Evolutionary conservation across 2,113 vertebrate genomes (phyloP), one percentile per base, ranked within the genome.

Genomic region (Origma solitaria): DNA sequence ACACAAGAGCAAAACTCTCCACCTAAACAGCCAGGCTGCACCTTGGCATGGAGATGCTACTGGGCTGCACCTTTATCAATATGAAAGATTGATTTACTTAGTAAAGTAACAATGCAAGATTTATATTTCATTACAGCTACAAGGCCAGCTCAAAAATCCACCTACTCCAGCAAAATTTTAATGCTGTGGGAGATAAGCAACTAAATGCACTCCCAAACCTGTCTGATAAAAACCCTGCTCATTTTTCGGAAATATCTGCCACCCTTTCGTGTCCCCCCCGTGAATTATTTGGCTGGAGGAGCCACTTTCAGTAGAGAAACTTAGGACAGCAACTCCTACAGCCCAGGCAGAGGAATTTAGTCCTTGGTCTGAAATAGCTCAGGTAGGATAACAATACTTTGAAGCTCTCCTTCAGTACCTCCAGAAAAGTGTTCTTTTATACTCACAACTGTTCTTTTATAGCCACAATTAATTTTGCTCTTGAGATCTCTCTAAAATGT

Each of bases 61-160:
- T 10, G 58, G 42, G 50, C 79, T 89, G 38, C 35, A 42, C 54
- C 62, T 92, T 95, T 53, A 92, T 68, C 82, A 68, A 68, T 10
- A 61, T 7, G 31, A 76, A 71, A 90, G 90, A 86, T 31, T 90
- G 76, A 91, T 81, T 71, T 75, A 57, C 60, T 83, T 54, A 65
- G 82, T 17, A 68, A 86, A 93, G 88, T 51, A 92, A 91, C 57
- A 86, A 71, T 22, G 30, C 7, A 68, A 92, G 90, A 94, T 93
- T 93, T 94, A 79, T 86, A 54, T 75, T 90, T 78, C 82, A 81
- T 95, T 64, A 69, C 12, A 68, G 82, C 49, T 92, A 83, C 88
- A 75, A 96, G 88, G 92, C 51, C 94, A 94, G 49, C 49, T 76
- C 72, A 51, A 91, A 90, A 90, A 90, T 84, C 65, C 72, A 86